These are phyloP conservation scores for Marasmarcha lunaedactyla DNA, from an alignment of 2,888 invertebrate genomes.

Conservation along the genomic window DNA sequence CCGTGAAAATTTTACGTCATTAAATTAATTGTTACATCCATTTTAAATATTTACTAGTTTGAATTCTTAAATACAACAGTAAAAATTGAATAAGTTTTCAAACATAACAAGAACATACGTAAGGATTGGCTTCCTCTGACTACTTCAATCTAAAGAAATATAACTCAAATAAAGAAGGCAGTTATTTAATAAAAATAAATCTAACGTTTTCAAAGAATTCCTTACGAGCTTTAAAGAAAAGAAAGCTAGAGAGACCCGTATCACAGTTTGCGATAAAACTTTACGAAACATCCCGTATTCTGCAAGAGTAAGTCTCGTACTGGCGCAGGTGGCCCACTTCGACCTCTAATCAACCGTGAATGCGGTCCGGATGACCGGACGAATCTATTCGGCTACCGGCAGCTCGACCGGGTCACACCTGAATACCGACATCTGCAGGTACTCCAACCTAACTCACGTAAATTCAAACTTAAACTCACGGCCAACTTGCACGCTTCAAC, in stretches of 20 bases:
- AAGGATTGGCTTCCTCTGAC: no score
- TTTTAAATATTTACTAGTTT: no score
- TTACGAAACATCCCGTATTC: constrained; percentile 17
- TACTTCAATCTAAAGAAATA: no score
- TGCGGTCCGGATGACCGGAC: constrained; percentile 26
- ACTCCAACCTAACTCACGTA: not conserved
- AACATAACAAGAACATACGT: no score
- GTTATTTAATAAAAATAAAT: no score
- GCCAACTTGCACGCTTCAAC: constrained; percentile 4
- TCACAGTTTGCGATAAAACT: constrained; percentile 39
- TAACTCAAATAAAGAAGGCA: no score
- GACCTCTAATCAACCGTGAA: constrained; percentile 55
- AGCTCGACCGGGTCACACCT: constrained; percentile 30
- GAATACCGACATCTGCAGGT: constrained; percentile 19
- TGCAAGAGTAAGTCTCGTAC: not conserved
- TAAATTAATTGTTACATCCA: no score
- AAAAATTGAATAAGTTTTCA: no score
- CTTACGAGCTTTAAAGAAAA: not conserved
- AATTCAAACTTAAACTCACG: constrained; percentile 8
- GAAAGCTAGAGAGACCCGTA: not conserved
- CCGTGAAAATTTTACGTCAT: no score
- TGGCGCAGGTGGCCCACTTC: constrained; percentile 52
- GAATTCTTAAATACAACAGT: no score
- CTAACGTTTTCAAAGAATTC: no score
- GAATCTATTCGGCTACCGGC: constrained; percentile 21